A percentile compares a stretch with the other conserved stretches of the same genome.
Evolutionary conservation across 2,797 vertebrate species (phyloP).

Genomic region (Steatocranus sp.): DNA sequence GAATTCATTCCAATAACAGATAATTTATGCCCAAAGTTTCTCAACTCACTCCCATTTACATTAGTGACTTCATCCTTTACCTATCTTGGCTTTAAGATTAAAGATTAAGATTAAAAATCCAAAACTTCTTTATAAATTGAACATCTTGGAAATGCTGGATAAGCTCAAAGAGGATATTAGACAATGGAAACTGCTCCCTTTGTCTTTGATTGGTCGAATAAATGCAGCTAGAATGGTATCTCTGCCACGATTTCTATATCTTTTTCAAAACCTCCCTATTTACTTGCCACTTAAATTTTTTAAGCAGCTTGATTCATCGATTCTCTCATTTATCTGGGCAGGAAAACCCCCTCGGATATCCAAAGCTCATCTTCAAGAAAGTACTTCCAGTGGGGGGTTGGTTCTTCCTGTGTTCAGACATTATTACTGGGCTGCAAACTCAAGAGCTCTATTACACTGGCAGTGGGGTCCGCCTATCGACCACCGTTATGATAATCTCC

Average conservation of each 20-base stretch:
- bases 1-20: background rate
- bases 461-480: background rate
- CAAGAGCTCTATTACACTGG: background rate
- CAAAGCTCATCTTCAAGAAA: background rate
- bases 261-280: background rate
- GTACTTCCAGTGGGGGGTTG: background rate
- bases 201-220: background rate
- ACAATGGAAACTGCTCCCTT: accelerated
- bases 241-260: accelerated
- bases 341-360: background rate
- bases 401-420: background rate
- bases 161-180: background rate
- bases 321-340: background rate
- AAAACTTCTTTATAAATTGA: background rate
- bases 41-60: background rate
- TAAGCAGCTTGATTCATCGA: background rate
- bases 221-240: background rate
- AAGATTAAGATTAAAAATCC: accelerated
- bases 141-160: background rate
- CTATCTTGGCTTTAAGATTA: background rate
- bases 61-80: accelerated
- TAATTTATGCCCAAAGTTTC: background rate
- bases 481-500: background rate
- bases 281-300: background rate
- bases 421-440: background rate